Percentiles rank a stretch among this genome's conserved stretches.
These are phyloP conservation scores for Pristionchus pacificus DNA, from an alignment of 1,140 invertebrate species.

Conservation along the genomic window DNA sequence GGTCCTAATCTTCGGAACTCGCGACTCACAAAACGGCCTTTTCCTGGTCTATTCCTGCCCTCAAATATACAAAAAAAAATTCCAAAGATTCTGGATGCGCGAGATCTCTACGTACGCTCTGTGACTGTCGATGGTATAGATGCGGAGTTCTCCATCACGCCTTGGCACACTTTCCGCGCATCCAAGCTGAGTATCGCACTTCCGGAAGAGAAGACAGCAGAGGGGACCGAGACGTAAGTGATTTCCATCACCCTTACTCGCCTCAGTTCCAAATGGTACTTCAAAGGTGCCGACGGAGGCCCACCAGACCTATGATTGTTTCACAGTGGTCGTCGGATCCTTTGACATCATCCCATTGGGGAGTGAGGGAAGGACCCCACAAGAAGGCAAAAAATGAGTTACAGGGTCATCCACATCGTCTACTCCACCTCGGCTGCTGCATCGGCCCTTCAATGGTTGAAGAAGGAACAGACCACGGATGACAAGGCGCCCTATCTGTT, in stretches of 20 bases:
- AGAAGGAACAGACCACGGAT: conserved; percentile 78
- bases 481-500: conserved; percentile 82
- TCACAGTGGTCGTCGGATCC: no score
- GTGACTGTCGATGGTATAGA: conserved; percentile 60
- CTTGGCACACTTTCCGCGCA: conserved; percentile 67
- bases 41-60: no score
- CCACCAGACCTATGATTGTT: no score
- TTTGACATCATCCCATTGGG: neutral
- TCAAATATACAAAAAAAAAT: no score
- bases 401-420: conserved; percentile 59
- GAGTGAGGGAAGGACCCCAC: neutral
- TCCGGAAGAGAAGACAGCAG: conserved; percentile 57
- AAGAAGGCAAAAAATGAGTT: no score
- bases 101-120: conserved; percentile 67
- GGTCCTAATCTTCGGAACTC: no score
- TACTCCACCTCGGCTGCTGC: conserved; percentile 54
- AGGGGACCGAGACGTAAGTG: conserved; percentile 14
- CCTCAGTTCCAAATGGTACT: no score
- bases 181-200: conserved; percentile 72
- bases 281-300: no score
- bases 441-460: conserved; percentile 82
- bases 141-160: conserved; percentile 66
- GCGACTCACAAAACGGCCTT: no score
- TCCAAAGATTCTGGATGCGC: conserved; percentile 75
- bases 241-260: no score